These are phyloP conservation scores for Thryonomys swinderianus DNA, from an alignment of 2,113 vertebrate species.

Conservation along the genomic window DNA sequence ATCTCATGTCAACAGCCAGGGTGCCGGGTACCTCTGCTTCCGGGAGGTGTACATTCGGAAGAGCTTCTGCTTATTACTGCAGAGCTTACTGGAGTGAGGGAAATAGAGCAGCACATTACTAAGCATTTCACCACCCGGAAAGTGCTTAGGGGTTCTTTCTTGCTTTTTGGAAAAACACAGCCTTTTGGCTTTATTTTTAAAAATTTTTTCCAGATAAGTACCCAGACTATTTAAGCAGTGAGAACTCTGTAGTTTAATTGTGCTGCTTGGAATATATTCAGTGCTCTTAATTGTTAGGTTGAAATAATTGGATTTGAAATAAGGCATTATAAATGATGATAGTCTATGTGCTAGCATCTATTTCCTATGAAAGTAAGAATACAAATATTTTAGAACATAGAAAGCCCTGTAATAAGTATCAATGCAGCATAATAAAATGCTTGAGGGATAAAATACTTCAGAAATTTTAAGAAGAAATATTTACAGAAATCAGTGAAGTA, in stretches of 20 bases:
- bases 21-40: slow-evolving; percentile 97
- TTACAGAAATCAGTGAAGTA: slow-evolving; percentile 17
- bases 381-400: slow-evolving; percentile 24
- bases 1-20: slow-evolving; percentile 89
- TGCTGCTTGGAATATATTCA: slow-evolving; percentile 62
- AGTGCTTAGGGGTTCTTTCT: slow-evolving; percentile 80
- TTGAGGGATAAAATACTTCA: slow-evolving; percentile 39
- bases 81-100: slow-evolving; percentile 95
- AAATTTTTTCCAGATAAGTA: slow-evolving; percentile 65
- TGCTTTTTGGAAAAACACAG: slow-evolving; percentile 56
- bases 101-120: slow-evolving; percentile 92
- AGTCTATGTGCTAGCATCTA: background rate
- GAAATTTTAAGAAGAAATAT: slow-evolving; percentile 25
- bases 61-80: slow-evolving; percentile 96
- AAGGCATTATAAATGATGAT: slow-evolving; percentile 38
- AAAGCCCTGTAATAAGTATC: background rate
- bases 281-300: slow-evolving; percentile 23
- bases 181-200: slow-evolving; percentile 66
- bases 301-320: slow-evolving; percentile 49
- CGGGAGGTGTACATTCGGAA: slow-evolving; percentile 92
- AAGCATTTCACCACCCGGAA: slow-evolving; percentile 82
- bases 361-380: slow-evolving; percentile 15
- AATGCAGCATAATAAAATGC: background rate
- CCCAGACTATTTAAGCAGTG: slow-evolving; percentile 46
- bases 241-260: slow-evolving; percentile 53